Evolutionary conservation across 2,888 invertebrate species (phyloP), one percentile per base, ranked within the genome.

Genomic region (Ferdinandea cuprea): DNA sequence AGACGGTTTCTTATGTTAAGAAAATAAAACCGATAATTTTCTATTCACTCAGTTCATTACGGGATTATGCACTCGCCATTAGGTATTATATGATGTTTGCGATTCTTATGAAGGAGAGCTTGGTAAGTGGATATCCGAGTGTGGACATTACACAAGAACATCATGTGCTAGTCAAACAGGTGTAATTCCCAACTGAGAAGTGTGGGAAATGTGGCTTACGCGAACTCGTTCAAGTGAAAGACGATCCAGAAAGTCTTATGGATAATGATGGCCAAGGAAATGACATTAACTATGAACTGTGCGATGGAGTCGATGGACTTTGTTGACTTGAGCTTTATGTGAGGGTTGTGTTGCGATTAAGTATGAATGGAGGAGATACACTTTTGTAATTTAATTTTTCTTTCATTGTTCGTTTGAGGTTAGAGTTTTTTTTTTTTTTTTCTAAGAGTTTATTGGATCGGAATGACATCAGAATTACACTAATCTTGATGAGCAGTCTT

Each of bases 21-120:
- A 48, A 50, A 52, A 65, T 65, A 65, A 61, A 52, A 54, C 17
- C 72, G 46, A 71, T 65, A 52, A 76, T 54, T 76, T 74, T 48
- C 71, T 73, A 56, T 68, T 68, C 59, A 79, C n/a, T 71, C 58
- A 71, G 81, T 72, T 77, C 77, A 77, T 77, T 83, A 83, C 59
- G 56, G 77, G 83, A 83, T 83, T 83, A 83, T 72, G 68, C 72
- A 77, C 81, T 77, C 81, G 61, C 77, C 81, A 77, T 81, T 81
- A 77, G 77, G 72, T 83, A 83, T 68, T 61, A 44, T 59, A 65
- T 68, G 76, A 54, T 83, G 72, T 77, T 72, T 83, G 71, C 71
- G 30, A 77, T 77, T 46, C 71, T 66, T 54, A 25, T 50, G n/a
- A 48, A 28, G 37, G 37, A 35, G 21, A 17, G 17, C 13, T 11